These are phyloP conservation scores for Diuraphis noxia DNA, from an alignment of 1,140 invertebrate genomes.

Conservation along the genomic window DNA sequence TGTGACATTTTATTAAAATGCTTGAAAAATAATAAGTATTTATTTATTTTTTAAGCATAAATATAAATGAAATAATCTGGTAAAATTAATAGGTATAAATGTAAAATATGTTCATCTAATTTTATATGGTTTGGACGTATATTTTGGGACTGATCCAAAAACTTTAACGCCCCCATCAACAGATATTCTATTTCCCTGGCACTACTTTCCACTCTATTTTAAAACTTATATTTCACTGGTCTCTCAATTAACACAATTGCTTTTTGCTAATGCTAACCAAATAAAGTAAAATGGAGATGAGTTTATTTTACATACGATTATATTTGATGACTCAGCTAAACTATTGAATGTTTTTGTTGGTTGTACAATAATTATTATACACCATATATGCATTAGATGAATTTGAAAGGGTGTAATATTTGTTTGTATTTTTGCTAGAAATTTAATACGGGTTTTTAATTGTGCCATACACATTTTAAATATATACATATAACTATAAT, in stretches of 20 bases:
- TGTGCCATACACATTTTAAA: background rate
- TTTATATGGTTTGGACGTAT: background rate
- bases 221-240: background rate
- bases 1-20: background rate
- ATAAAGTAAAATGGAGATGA: conserved; percentile 12
- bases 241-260: background rate
- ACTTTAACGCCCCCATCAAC: conserved; percentile 22
- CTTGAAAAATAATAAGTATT: background rate
- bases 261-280: background rate
- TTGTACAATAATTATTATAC: background rate
- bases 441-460: background rate
- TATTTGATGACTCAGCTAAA: conserved; percentile 22
- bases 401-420: background rate
- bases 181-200: conserved; percentile 26
- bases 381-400: background rate
- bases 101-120: background rate
- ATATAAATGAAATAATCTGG: background rate
- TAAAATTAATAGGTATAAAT: background rate
- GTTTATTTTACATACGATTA: conserved; percentile 21
- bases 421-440: background rate
- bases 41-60: background rate
- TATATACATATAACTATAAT: background rate
- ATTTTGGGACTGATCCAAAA: conserved; percentile 12
- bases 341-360: background rate
- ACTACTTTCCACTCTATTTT: conserved; percentile 23